Evolutionary conservation across 2,113 vertebrate species (phyloP), one percentile per base, ranked within the genome.

Genomic region (Cebidichthys violaceus): DNA sequence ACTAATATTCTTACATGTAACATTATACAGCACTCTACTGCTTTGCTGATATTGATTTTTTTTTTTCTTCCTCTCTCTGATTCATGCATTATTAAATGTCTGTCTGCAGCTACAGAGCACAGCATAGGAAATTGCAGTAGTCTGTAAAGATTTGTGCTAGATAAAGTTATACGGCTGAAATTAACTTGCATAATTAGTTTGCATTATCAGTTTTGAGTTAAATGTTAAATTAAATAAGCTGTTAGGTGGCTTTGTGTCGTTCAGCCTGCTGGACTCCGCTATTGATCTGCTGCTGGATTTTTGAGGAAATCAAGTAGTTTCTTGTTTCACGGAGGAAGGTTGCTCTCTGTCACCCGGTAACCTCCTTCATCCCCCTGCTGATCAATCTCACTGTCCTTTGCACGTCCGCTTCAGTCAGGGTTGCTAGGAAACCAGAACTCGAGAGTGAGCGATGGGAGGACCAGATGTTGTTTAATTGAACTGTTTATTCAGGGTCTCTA

Each of bases 351-450:
- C 80, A 83, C 90, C 77, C 66, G 77, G 75, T 75, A 84, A 80
- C 88, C 72, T 83, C 61, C 62, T 69, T 74, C 72, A 52, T 75
- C 69, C 69, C 69, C 62, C 72, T 88, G 54, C 86, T 78, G 79
- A 91, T 91, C 86, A 77, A 89, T 92, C 85, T 71, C 66, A 3
- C 70, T 78, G 72, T 90, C 86, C 81, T 89, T 55, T 81, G 62
- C 70, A 77, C 57, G 43, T 83, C 77, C 65, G 59, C 77, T 87
- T 86, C 62, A 79, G 70, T 54, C 72, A 13, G 57, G 20, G 92
- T 94, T 93, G 92, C 92, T 93, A 92, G 92, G 92, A 83, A 85
- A 94, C 92, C 76, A 72, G 79, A 86, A 87, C 80, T 79, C 78
- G 69, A 69, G 88, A 78, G 77, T 68, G 70, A 55, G 73, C 35